These are phyloP conservation scores for Phasianus colchicus DNA, from an alignment of 2,113 vertebrate species.

Conservation along the genomic window DNA sequence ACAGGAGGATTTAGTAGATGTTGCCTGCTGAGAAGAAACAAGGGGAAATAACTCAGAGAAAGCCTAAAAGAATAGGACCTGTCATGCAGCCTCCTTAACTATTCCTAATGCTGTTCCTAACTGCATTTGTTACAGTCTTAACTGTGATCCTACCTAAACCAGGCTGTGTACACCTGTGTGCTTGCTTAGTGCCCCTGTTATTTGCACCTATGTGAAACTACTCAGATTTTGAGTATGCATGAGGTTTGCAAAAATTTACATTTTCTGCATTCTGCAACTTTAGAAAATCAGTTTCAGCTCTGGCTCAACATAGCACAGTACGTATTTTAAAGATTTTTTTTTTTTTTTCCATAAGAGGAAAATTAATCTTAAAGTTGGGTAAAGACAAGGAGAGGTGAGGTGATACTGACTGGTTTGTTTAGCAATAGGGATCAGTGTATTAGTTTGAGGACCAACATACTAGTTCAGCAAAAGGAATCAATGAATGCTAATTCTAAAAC, in stretches of 20 bases:
- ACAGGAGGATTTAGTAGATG: not conserved
- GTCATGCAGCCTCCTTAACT: not conserved
- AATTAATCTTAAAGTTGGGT: not conserved
- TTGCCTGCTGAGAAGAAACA: rapidly evolving
- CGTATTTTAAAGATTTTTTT: not conserved
- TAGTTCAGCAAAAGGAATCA: too few species aligned
- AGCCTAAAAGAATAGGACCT: not conserved
- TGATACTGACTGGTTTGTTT: too few species aligned
- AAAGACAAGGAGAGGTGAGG: not conserved
- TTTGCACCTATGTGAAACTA: not conserved
- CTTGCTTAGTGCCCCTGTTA: rapidly evolving
- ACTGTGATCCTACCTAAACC: not conserved
- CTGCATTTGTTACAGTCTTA: not conserved
- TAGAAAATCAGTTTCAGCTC: not conserved
- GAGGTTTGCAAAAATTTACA: not conserved
- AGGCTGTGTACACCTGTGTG: not conserved
- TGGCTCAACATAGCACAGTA: not conserved
- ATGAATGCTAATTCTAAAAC: too few species aligned
- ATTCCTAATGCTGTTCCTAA: not conserved
- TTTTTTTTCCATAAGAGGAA: not conserved
- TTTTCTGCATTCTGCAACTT: not conserved
- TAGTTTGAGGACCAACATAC: too few species aligned
- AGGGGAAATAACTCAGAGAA: not conserved
- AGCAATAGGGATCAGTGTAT: too few species aligned
- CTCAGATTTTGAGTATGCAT: not conserved